Evolutionary conservation across 53 echinoderm and acorn worm species (phyloP), one percentile per base, ranked within the genome.

Genomic region (Arbacia lixula): DNA sequence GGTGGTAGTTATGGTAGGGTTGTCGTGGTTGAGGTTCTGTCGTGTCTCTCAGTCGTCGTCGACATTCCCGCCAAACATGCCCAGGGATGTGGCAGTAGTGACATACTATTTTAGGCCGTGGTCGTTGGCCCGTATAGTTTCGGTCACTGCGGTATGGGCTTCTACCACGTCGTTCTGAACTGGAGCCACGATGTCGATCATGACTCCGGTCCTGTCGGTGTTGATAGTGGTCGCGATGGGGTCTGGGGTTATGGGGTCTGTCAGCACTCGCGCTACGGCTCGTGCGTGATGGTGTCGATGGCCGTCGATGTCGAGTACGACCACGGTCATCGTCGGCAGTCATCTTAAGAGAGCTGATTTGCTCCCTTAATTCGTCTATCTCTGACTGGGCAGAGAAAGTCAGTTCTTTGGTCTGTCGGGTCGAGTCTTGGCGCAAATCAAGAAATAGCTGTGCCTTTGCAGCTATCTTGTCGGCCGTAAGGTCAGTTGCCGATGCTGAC

Each of bases 401-500:
- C 66, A 66, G 30, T 32, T 66, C 66, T 66, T 66, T 66, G n/a
- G 66, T 36, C 66, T 6, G 3, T n/a, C n/a, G n/a, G 66, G 66
- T 66, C 5, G 36, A 36, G 66, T 66, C 66, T 35, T 28, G 9
- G 5, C n/a, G 28, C 2, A 66, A 32, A 20, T 66, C 66, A 12
- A 66, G 28, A 36, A 66, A 66, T 5, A 66, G 66, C 35, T 66
- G 66, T 20, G 66, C 66, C 21, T 66, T 66, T 20, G 36, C 37
- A 20, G 66, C 66, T 66, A 66, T 66, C n/a, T 66, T 36, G 66
- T 66, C 66, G 2, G 66, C 6, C 14, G 66, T 36, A 5, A 19
- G 28, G 28, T 34, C 36, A 20, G 66, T 29, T 17, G 68, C 5
- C 31, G 79, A 60, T 35, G 57, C 53, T 36, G 87, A 80, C 87